Percentiles rank a stretch among this genome's conserved stretches.
Evolutionary conservation across 2,113 vertebrate species (phyloP).

Genomic region (Hemiprocne comata): DNA sequence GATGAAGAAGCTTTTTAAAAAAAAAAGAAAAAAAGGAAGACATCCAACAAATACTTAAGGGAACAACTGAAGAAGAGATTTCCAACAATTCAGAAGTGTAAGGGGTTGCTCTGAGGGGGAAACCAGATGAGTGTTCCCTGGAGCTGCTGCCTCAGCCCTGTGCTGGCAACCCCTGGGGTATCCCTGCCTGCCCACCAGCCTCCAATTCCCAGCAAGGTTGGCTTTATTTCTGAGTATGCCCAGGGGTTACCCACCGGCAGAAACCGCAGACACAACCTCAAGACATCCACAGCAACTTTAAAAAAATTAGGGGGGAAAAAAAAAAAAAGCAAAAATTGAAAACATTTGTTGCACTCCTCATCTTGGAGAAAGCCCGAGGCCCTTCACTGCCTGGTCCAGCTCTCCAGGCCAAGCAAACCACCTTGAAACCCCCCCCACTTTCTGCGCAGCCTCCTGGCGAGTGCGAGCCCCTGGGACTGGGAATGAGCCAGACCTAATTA

Average conservation of each 20-base stretch:
- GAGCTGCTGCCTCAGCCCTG: not conserved
- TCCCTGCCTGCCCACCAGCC: not conserved
- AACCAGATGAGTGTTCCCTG: not conserved
- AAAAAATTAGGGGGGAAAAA: too few species aligned
- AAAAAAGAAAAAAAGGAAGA: not conserved
- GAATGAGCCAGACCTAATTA: not conserved
- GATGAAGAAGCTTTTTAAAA: not conserved
- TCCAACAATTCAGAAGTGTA: not conserved
- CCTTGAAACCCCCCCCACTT: accelerated
- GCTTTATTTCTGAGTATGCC: not conserved
- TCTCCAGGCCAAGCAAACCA: not conserved
- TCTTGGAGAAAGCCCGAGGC: not conserved
- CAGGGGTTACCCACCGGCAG: accelerated
- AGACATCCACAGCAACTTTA: not conserved
- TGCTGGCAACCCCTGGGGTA: not conserved
- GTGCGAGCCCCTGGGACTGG: not conserved
- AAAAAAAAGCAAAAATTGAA: not conserved
- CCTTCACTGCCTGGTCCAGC: accelerated
- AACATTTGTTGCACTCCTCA: not conserved
- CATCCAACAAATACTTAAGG: conserved; percentile 24
- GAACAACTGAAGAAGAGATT: not conserved
- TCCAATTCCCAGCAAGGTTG: not conserved
- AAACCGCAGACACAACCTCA: not conserved
- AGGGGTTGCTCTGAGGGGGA: not conserved
- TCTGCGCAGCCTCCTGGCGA: accelerated